Percentiles rank a stretch among this genome's conserved stretches.
Conservation (phyloP, 2,113 vertebrate genomes). For the Anguilla rostrata region DNA sequence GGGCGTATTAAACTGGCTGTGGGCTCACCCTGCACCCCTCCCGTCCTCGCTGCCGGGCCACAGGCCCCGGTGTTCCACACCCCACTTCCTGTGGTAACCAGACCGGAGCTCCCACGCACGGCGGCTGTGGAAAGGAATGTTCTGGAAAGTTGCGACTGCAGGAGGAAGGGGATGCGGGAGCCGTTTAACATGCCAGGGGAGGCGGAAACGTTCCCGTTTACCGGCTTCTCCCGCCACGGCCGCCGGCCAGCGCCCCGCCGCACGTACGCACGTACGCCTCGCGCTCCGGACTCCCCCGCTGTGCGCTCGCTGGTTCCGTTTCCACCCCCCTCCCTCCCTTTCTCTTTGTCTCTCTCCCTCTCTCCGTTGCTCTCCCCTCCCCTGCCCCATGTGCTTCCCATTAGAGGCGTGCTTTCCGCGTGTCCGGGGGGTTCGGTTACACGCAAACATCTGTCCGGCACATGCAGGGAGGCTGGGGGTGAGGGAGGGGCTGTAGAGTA, state of each 20-base stretch:
- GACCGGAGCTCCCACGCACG: neutral
- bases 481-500: neutral
- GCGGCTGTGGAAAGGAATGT: conserved; percentile 20
- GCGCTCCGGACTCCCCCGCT: no score
- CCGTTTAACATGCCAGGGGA: no score
- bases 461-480: conserved; percentile 30
- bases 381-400: conserved; percentile 28
- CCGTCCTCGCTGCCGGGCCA: neutral
- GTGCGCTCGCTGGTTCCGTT: neutral
- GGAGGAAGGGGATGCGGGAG: no score
- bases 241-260: neutral
- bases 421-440: conserved; percentile 23
- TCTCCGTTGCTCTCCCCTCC: neutral
- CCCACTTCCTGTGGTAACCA: neutral
- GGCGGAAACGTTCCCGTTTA: no score
- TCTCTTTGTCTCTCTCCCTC: neutral
- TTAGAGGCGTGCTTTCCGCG: conserved; percentile 39
- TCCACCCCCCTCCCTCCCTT: neutral
- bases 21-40: neutral
- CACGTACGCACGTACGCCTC: no score
- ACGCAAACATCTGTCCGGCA: conserved; percentile 45
- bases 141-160: neutral
- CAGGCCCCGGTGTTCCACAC: conserved; percentile 6
- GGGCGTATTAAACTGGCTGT: neutral
- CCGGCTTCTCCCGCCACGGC: no score